These are phyloP conservation scores for Rhea americana DNA, from an alignment of 2,113 vertebrate species.

Conservation along the genomic window DNA sequence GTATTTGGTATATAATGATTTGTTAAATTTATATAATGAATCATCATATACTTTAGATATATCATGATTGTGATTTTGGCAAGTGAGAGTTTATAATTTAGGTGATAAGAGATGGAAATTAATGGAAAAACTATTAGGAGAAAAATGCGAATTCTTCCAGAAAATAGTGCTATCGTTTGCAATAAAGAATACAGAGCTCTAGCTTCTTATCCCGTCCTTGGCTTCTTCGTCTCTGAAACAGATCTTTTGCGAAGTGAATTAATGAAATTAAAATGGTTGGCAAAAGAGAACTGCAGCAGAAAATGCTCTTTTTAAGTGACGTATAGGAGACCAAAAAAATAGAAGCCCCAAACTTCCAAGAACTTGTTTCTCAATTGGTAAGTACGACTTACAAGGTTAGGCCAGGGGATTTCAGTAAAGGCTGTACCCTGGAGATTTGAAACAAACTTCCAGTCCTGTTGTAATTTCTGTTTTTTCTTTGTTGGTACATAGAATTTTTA, in stretches of 20 bases:
- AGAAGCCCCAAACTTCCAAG: not conserved
- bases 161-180: not conserved
- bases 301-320: not conserved
- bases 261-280: not conserved
- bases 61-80: not conserved
- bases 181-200: not conserved
- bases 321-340: not conserved
- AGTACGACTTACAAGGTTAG: not conserved
- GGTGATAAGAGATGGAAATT: not conserved
- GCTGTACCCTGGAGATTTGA: not conserved
- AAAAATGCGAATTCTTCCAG: conserved; percentile 9
- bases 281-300: not conserved
- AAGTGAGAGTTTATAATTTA: not conserved
- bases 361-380: not conserved
- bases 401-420: not conserved
- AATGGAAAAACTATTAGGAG: conserved; percentile 6
- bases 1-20: not conserved
- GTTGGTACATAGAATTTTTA: not conserved
- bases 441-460: not conserved
- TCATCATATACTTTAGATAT: not conserved
- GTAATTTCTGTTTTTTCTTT: not conserved
- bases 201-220: not conserved
- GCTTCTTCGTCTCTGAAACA: not conserved
- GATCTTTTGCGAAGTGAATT: not conserved
- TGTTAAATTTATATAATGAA: not conserved